Conservation (phyloP, 37 sponge, comb jelly and placozoan species). For the Tethya wilhelma region DNA sequence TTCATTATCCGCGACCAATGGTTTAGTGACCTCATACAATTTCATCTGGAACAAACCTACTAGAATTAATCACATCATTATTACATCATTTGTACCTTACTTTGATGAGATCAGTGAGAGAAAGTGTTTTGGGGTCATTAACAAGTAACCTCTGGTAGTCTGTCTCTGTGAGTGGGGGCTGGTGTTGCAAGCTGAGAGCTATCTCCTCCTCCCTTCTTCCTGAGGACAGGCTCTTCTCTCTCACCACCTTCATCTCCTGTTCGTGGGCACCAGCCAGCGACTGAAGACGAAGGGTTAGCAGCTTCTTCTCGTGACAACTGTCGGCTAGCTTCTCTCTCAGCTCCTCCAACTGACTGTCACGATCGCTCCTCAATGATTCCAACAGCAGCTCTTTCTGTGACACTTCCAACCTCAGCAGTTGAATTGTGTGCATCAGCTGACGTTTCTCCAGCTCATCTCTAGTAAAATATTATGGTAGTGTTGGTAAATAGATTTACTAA, state of each 20-base stretch:
- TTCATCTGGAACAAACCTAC: conserved; percentile 5
- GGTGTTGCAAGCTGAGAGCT: background rate
- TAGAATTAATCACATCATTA: background rate
- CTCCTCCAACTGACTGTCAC: conserved; percentile 60
- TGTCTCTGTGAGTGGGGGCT: no score
- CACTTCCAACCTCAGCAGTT: conserved; percentile 80
- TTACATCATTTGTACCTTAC: background rate
- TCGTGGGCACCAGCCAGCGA: conserved; percentile 49
- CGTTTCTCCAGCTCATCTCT: conserved; percentile 66
- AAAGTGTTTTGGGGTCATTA: background rate
- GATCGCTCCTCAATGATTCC: conserved; percentile 64
- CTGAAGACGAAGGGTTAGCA: conserved; percentile 47
- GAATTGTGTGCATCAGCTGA: conserved; percentile 73
- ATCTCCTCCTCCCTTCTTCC: background rate
- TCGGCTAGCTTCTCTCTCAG: conserved; percentile 78
- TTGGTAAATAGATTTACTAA: background rate
- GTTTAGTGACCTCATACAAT: conserved; percentile 39
- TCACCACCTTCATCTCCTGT: conserved; percentile 28
- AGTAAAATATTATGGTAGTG: background rate
- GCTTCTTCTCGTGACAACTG: conserved; percentile 60
- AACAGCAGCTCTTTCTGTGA: conserved; percentile 82
- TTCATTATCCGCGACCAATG: no score
- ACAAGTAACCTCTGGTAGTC: background rate
- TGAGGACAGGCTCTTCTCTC: conserved; percentile 2
- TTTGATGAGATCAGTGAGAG: background rate